Base-by-base conservation (phyloP, 1,140 invertebrate genomes). In the Chlorops oryzae region DNA sequence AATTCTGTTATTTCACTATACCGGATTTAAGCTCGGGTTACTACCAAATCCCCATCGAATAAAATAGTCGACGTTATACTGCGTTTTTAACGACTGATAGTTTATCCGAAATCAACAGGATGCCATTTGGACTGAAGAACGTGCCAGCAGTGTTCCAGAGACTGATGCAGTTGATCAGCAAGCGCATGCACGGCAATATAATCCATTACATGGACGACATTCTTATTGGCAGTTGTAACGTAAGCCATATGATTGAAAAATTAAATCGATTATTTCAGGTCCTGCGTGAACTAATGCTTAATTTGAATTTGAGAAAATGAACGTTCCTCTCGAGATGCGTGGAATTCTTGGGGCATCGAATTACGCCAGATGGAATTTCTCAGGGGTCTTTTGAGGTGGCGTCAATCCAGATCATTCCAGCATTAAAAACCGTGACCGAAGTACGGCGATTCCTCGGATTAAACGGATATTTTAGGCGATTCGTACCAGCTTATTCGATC, bases 41-140 rank as follows among this genome's bases (percentile, higher is more conserved):
- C 51, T 62, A 59, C 51, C 58, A 66, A 50, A 59, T 70, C 2
- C 39, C 41, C 20, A 35, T 64, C 4, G 53, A 46, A 1, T 2
- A 21, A 40, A 32, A 55, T 5, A 61, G 57, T 28, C 28, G 54
- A 46, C 47, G 62, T 24, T 50, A 32, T 35, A 73, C 71, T 1
- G 73, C 62, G 0, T 74, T 74, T 46, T 64, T 74, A 3, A 76
- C 72, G 0, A 62, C 63, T 0, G 72, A 73, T 47, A 58, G 47
- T 3, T 63, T 67, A 27, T 79, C 75, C 51, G 74, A 75, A 4
- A 64, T 64, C 48, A 83, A 81, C 77, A 74, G 60, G 71, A 64
- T 68, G 44, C 69, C 67, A 0, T 72, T 70, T 43, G 65, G 71
- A 3, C 45, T 72, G 1, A 55, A 55, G 32, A 70, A 65, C 51